A percentile compares a stretch with the other conserved stretches of the same genome.
Evolutionary conservation across 2,888 invertebrate species (phyloP).

Genomic region (Drepanosiphum platanoidis): DNA sequence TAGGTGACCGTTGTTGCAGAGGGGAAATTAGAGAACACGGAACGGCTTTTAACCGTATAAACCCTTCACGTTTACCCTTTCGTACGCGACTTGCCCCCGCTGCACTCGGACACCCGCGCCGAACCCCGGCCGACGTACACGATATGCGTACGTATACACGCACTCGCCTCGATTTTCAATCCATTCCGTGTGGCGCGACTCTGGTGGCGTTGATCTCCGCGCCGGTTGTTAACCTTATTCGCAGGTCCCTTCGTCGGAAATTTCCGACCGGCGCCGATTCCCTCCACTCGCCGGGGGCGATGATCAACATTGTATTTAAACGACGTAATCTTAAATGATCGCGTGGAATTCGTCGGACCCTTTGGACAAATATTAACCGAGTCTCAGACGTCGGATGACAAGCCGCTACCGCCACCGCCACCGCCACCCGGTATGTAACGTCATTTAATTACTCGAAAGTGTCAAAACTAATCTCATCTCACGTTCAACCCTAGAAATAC

Average conservation of each 20-base stretch:
- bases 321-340: not conserved
- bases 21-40: slow-evolving; percentile 50
- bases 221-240: not conserved
- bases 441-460: not conserved
- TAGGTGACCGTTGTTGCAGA: slow-evolving; percentile 23
- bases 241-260: not conserved
- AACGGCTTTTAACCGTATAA: slow-evolving; percentile 44
- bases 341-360: not conserved
- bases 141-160: no score
- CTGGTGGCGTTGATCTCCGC: not conserved
- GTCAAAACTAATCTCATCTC: not conserved
- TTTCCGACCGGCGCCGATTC: not conserved
- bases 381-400: not conserved
- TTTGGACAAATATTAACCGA: not conserved
- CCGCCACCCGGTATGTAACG: not conserved
- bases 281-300: not conserved
- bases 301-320: not conserved
- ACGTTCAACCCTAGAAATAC: not conserved
- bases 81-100: not conserved
- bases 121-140: not conserved
- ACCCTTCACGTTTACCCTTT: not conserved
- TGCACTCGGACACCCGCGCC: not conserved
- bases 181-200: not conserved
- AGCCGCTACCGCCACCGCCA: not conserved
- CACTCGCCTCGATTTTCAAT: not conserved